Evolutionary conservation across 2,113 vertebrate genomes (phyloP), one percentile per base, ranked within the genome.

Genomic region (Scopus umbretta): DNA sequence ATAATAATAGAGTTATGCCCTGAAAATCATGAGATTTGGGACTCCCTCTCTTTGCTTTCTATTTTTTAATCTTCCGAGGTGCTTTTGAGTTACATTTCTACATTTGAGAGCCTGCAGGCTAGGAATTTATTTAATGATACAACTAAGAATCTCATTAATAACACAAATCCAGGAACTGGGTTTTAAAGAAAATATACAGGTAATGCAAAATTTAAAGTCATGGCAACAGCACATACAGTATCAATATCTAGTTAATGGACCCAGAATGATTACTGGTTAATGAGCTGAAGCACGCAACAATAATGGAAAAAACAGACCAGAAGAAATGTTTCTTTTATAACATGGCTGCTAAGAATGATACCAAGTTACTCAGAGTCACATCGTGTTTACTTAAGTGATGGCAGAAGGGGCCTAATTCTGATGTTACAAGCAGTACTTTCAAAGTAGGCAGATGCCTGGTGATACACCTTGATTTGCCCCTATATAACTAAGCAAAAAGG

Each of bases 121-220:
- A 91, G 15, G 59, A 91, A 96, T 87, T 91, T 96, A 71, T 90
- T 88, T 89, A 87, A 94, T n/a, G 74, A 58, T 40, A 61, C 40
- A 79, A 52, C 40, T 67, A 88, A 91, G 92, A 91, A 92, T 72
- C 61, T 88, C 73, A 87, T 97, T 96, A 96, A 72, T 61, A 79
- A 87, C 10, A 42, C 7, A 50, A 92, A 75, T 47, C 6, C 70
- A 94, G 43, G 45, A 95, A 79, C 0, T 72, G 29, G 5, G 9
- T 38, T 93, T 94, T 80, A 62, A 95, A 87, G 75, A 40, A 94
- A 94, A 89, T 45, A 45, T n/a, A 83, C 43, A 97, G 86, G 91
- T 91, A 92, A 72, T 18, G 55, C 74, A 87, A 94, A 84, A 91
- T 75, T 63, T 79, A 8, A 90, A 92, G 74, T 89, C 49, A 50